Evolutionary conservation across 1,140 invertebrate genomes (phyloP).

Genomic region (Heliconius melpomene): DNA sequence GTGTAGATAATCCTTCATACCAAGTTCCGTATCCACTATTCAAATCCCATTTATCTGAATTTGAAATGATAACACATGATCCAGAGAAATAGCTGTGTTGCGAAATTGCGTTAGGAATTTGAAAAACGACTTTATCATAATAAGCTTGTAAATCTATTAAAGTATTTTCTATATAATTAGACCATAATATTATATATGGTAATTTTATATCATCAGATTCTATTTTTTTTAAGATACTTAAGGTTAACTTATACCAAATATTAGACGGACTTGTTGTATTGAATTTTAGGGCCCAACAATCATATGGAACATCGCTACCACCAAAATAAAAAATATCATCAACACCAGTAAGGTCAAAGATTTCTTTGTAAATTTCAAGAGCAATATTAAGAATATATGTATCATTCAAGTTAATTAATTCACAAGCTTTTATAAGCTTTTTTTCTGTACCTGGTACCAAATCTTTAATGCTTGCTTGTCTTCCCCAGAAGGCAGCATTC

Average conservation of each 20-base stretch:
- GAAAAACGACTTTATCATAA: conserved; percentile 68
- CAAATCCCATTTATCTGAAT: conserved; percentile 91
- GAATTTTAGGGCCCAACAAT: conserved; percentile 85
- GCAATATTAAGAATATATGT: conserved; percentile 85
- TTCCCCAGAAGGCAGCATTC: conserved; percentile 88
- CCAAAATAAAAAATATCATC: conserved; percentile 89
- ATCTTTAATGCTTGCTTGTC: conserved; percentile 42
- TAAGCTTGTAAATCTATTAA: conserved; percentile 83
- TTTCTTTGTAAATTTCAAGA: conserved; percentile 84
- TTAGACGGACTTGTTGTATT: conserved; percentile 86
- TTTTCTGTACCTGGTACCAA: background rate
- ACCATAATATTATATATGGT: conserved; percentile 87
- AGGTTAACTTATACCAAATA: conserved; percentile 87
- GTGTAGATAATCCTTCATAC: conserved; percentile 85
- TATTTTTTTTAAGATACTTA: conserved; percentile 82
- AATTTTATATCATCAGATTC: conserved; percentile 83
- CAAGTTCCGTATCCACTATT: conserved; percentile 90
- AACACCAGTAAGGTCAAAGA: conserved; percentile 84
- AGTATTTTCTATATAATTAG: conserved; percentile 87
- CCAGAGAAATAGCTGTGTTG: conserved; percentile 85
- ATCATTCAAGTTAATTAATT: conserved; percentile 86
- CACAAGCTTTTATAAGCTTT: background rate
- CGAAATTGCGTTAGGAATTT: conserved; percentile 87
- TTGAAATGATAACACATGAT: conserved; percentile 88
- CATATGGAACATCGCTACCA: conserved; percentile 85